Evolutionary conservation across 2,888 invertebrate genomes (phyloP).

Genomic region (Lottia gigantea): DNA sequence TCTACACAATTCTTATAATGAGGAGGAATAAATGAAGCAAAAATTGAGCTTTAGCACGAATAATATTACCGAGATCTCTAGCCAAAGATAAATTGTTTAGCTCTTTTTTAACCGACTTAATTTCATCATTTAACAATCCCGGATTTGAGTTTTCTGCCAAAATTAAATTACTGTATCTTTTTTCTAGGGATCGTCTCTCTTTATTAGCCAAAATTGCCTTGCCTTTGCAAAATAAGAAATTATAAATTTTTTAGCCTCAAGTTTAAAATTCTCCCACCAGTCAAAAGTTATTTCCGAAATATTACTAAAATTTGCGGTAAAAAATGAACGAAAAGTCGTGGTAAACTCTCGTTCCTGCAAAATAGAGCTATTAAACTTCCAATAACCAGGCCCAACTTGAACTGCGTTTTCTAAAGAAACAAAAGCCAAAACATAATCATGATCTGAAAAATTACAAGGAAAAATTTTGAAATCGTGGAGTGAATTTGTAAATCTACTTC

Average conservation of each 20-base stretch:
- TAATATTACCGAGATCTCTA: background rate
- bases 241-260: background rate
- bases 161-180: background rate
- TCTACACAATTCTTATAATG: background rate
- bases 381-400: background rate
- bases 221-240: background rate
- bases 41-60: conserved; percentile 7
- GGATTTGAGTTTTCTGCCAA: background rate
- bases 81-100: background rate
- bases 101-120: conserved; percentile 1
- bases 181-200: background rate
- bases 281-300: background rate
- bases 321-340: background rate
- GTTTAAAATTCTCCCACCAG: background rate
- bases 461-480: background rate
- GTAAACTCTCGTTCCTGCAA: background rate
- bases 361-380: background rate
- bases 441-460: background rate
- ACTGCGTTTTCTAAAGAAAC: background rate
- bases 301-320: background rate
- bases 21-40: background rate
- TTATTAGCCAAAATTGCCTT: background rate
- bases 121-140: background rate
- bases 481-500: background rate
- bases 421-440: background rate